phyloP scores from a whole-genome alignment of 2,888 invertebrate genomes.

The Calliopum simillimum region DNA sequence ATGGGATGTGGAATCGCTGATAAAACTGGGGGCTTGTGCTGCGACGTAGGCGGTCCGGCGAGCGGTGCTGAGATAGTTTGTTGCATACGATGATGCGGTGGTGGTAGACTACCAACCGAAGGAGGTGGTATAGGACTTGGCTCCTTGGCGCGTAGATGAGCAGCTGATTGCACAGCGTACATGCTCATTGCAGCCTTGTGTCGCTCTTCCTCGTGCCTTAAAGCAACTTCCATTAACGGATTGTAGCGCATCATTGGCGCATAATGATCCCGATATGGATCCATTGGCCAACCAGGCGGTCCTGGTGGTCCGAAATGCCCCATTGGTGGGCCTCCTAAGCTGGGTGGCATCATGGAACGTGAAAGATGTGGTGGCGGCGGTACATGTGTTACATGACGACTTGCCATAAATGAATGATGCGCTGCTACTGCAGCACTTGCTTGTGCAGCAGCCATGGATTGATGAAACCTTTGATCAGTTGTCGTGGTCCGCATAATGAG shows the following conservation, averaged over 20 bases:
- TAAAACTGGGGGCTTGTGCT: conserved; percentile 44
- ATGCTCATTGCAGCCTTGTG: conserved; percentile 81
- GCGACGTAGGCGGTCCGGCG: conserved; percentile 23
- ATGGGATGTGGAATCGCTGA: conserved; percentile 58
- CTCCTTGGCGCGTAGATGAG: conserved; percentile 66
- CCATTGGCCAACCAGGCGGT: conserved; percentile 70
- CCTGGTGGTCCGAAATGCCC: conserved; percentile 73
- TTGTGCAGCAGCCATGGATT: conserved; percentile 66
- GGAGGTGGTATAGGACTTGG: conserved; percentile 67
- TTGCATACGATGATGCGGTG: conserved; percentile 65
- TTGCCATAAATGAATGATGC: conserved; percentile 68
- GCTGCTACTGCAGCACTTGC: conserved; percentile 64
- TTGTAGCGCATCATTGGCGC: conserved; percentile 79
- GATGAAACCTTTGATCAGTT: conserved; percentile 71
- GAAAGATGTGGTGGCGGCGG: conserved; percentile 70
- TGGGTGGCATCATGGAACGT: conserved; percentile 69
- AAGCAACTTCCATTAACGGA: conserved; percentile 82
- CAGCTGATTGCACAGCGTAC: conserved; percentile 73
- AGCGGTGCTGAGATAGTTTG: conserved; percentile 30
- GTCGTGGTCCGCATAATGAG: conserved; percentile 67
- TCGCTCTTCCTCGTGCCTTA: conserved; percentile 82
- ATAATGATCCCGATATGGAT: conserved; percentile 78
- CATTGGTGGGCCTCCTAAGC: conserved; percentile 68
- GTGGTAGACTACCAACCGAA: conserved; percentile 57
- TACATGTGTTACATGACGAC: conserved; percentile 69